Evolutionary conservation across 2,797 vertebrate species (phyloP), one percentile per base, ranked within the genome.

Genomic region (Knipowitschia caucasica): DNA sequence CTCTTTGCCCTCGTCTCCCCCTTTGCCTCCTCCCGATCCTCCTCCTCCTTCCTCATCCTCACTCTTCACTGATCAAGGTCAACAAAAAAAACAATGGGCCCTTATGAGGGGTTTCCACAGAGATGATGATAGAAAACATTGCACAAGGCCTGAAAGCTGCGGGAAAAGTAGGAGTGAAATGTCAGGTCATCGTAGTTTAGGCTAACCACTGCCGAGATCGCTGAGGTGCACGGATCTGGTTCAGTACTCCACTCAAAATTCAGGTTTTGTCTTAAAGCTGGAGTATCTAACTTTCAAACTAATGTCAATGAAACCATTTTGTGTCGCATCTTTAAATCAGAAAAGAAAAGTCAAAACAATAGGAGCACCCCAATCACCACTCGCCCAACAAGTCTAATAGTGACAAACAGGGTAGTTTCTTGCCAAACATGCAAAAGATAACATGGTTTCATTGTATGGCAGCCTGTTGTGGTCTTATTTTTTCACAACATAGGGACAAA

Each of bases 41-140:
- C 90, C 90, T 1, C 88, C 91, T 0, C 93, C 93, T 0, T 95
- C 94, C 50, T 95, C 94, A 14, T 94, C 94, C 79, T 94, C 94
- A 43, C 93, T 95, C 82, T 93, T 94, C 56, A 93, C 94, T 95
- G 80, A 51, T 15, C 1, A 75, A 65, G 31, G 29, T 25, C 36
- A 60, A 50, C 11, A 63, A 27, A 73, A 20, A 17, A 21, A 59
- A 52, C 7, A 65, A 56, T 71, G 4, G 65, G 1, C 23, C 8
- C 0, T 1, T 24, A 27, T 10, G 44, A 50, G 27, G 14, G 24
- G 20, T 46, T 63, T 11, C 53, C 2, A 27, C 34, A 38, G 35
- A 39, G 50, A 52, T 52, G 50, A 52, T 52, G 8, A 52, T 29
- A 36, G 23, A 17, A 51, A 38, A 35, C 31, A 51, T 35, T 51